Percentiles rank a stretch among this genome's conserved stretches.
These are phyloP conservation scores for Hypsopygia costalis DNA, from an alignment of 2,888 invertebrate genomes.

Conservation along the genomic window DNA sequence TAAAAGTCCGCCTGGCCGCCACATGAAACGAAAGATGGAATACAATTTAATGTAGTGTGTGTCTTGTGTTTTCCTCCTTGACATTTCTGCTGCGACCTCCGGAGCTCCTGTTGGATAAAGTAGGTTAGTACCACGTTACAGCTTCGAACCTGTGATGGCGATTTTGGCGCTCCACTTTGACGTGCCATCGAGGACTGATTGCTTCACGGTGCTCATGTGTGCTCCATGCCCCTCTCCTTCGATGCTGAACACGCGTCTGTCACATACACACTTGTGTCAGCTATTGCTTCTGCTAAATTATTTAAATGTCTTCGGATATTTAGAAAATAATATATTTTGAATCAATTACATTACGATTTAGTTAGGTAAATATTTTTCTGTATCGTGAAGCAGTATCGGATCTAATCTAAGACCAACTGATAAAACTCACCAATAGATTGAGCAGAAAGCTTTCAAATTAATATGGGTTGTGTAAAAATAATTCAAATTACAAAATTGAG, in stretches of 20 bases:
- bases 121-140: constrained; percentile 42
- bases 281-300: constrained; percentile 10
- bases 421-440: constrained; percentile 2
- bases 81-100: constrained; percentile 26
- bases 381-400: no score
- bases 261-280: constrained; percentile 65
- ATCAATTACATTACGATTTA: no score
- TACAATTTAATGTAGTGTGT: constrained; percentile 63
- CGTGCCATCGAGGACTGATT: constrained; percentile 99
- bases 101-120: constrained; percentile 19
- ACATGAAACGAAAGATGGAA: constrained; percentile 76
- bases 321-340: no score
- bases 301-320: neutral
- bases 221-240: constrained; percentile 96
- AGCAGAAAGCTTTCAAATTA: constrained; percentile 1
- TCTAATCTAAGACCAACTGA: neutral
- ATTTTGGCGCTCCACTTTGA: constrained; percentile 99
- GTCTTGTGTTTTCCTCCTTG: constrained; percentile 39
- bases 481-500: neutral
- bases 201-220: constrained; percentile 99
- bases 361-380: neutral
- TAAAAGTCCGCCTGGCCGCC: constrained; percentile 94
- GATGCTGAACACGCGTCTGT: constrained; percentile 97
- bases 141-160: constrained; percentile 98
- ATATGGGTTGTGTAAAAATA: neutral